Evolutionary conservation across 2,113 vertebrate species (phyloP).

Genomic region (Nannospalax galili): DNA sequence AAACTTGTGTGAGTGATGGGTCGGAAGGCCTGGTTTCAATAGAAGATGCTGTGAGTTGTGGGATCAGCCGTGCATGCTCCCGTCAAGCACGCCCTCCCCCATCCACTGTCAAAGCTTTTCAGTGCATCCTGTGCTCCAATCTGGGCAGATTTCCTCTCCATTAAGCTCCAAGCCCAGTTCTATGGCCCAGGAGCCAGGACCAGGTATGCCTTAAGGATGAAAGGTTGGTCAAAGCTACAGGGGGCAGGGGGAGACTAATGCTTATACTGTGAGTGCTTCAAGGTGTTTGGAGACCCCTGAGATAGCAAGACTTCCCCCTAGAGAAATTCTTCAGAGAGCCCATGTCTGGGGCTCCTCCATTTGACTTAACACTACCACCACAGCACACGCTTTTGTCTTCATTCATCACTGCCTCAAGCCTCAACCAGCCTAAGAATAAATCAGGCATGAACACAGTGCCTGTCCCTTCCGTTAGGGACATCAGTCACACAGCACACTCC

Average conservation of each 20-base stretch:
- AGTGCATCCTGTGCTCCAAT: not conserved
- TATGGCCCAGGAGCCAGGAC: not conserved
- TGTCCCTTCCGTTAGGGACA: not conserved
- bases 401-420: not conserved
- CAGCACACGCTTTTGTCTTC: not conserved
- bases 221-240: not conserved
- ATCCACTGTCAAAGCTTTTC: constrained; percentile 30
- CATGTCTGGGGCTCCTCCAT: rapidly evolving
- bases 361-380: too few relatives aligned
- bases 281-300: not conserved
- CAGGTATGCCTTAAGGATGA: not conserved
- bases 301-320: not conserved
- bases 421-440: not conserved
- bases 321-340: not conserved
- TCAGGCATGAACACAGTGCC: not conserved
- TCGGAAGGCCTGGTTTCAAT: constrained; percentile 57
- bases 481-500: not conserved
- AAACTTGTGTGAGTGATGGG: not conserved
- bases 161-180: constrained; percentile 41
- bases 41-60: not conserved
- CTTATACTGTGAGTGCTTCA: not conserved
- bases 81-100: constrained; percentile 20
- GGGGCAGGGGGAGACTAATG: not conserved
- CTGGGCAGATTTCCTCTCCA: constrained; percentile 30
- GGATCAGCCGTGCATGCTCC: not conserved